phyloP scores from a whole-genome alignment of 1,140 invertebrate species.

The Diplogasteroides magnus region DNA sequence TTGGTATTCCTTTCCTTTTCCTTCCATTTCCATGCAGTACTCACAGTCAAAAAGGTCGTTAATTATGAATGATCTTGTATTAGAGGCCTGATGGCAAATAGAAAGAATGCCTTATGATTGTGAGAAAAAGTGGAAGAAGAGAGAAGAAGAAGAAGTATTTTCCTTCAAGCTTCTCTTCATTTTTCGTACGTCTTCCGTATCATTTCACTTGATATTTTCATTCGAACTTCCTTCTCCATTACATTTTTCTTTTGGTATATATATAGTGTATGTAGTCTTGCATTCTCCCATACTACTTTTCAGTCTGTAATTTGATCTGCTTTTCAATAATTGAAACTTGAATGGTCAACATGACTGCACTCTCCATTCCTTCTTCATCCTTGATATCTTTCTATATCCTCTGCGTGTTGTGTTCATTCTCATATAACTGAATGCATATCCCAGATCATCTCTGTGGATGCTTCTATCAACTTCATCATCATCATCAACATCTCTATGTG shows the following conservation, averaged over 20 bases:
- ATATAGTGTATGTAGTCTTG: neutral
- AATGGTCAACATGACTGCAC: neutral
- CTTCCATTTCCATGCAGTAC: too few species aligned
- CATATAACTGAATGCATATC: neutral
- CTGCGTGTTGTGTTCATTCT: neutral
- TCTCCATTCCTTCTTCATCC: neutral
- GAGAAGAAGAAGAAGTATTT: too few species aligned
- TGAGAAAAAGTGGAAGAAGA: too few species aligned
- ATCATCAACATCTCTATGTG: neutral
- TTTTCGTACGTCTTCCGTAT: too few species aligned
- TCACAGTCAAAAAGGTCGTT: too few species aligned
- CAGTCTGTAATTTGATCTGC: neutral
- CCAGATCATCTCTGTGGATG: slow-evolving; percentile 2
- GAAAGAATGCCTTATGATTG: too few species aligned
- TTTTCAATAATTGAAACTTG: neutral
- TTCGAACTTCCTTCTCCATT: neutral
- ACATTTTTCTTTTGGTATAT: slow-evolving; percentile 13
- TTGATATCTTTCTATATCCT: neutral
- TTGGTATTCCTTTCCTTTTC: too few species aligned
- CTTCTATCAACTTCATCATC: neutral
- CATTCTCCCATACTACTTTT: neutral
- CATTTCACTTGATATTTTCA: too few species aligned
- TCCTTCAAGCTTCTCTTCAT: too few species aligned
- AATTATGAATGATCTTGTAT: too few species aligned
- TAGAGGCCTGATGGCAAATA: too few species aligned